Base-by-base conservation (phyloP, 2,888 invertebrate species). In the Synergus itoensis region DNA sequence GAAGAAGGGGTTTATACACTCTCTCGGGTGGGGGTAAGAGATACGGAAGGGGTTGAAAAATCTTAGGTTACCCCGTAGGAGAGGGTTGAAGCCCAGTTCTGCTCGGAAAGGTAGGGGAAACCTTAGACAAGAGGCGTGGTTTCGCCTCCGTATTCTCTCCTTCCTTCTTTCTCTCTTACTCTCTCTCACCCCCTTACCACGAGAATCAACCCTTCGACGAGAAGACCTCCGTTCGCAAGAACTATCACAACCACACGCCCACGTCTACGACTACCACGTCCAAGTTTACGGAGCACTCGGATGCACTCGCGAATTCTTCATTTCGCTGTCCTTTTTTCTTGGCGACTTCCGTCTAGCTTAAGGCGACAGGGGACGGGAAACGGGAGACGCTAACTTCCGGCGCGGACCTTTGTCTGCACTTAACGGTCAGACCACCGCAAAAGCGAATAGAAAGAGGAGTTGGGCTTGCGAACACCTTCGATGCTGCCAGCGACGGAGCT, bases 41-140 rank as follows among this genome's bases (percentile, higher is more conserved):
- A 69, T 81, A 77, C 78, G 83, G 83, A 84, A 85, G 84, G 84
- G 85, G 84, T 85, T 87, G 88, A 90, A 90, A 90, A 90, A 90
- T 90, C 90, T 90, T 90, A 90, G 89, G 87, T 88, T 83, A 82
- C 84, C 87, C 85, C 82, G 80, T 63, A 78, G 79, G 80, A 79
- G 81, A 80, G 83, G 83, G 83, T 81, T 77, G 80, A 80, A 84
- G 81, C 79, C 53, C 36, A 40, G 80, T 80, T 81, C 83, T 78
- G 84, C 86, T 84, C 85, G 86, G 86, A 84, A 81, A 86, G 82
- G 80, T 80, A 82, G 78, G 80, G 85, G 91, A 89, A 88, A 90
- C 91, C 91, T 91, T 91, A 91, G 91, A 91, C 90, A 90, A 90
- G 91, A 91, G 91, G 91, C 91, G 91, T 91, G 91, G 91, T 88